These are phyloP conservation scores for Siniperca knerii DNA, from an alignment of 2,113 vertebrate genomes.

Conservation along the genomic window DNA sequence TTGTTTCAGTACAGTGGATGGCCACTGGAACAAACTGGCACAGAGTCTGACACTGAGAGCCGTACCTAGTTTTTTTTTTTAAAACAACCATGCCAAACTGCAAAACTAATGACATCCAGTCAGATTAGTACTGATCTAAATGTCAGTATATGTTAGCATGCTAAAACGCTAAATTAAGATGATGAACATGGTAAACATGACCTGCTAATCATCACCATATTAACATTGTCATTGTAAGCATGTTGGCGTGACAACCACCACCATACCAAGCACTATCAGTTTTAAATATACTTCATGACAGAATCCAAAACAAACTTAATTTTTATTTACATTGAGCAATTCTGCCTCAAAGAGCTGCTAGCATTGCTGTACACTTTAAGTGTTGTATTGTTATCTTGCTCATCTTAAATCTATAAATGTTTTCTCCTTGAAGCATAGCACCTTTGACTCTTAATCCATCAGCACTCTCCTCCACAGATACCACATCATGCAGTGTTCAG, in stretches of 20 bases:
- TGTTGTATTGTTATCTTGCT: constrained; percentile 2
- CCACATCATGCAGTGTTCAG: constrained; percentile 47
- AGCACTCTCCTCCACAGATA: constrained; percentile 45
- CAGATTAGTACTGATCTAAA: background rate
- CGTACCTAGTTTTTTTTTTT: too few relatives aligned
- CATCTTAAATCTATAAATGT: constrained; percentile 29
- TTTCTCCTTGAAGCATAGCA: constrained; percentile 12
- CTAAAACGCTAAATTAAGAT: too few relatives aligned
- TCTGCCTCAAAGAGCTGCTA: background rate
- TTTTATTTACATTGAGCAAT: background rate
- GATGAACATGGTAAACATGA: background rate
- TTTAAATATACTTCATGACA: background rate
- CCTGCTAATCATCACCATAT: background rate
- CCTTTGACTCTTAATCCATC: constrained; percentile 54
- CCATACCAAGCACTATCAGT: background rate
- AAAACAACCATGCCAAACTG: too few relatives aligned
- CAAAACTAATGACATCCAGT: background rate
- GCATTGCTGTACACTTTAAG: background rate
- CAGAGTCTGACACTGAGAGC: background rate
- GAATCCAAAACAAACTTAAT: background rate
- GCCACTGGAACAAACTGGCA: too few relatives aligned
- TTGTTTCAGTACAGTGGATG: background rate
- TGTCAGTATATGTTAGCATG: too few relatives aligned
- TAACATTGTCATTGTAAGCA: background rate
- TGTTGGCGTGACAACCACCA: background rate